These are phyloP conservation scores for Pseudomyrmex pallidus DNA, from an alignment of 1,140 invertebrate genomes.

Conservation along the genomic window DNA sequence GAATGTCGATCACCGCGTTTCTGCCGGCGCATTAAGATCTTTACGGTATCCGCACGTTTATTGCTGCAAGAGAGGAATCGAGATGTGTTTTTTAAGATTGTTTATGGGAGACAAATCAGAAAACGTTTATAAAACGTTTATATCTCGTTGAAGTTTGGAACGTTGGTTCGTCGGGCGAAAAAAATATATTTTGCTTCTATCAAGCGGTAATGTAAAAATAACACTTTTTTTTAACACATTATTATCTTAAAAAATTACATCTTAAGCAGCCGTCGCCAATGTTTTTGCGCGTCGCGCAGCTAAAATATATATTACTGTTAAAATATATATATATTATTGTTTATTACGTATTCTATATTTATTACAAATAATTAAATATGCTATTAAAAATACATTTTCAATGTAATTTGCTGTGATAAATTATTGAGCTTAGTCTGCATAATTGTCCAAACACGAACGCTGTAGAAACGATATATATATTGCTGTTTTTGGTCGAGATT, in stretches of 20 bases:
- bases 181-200: no score
- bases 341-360: not conserved
- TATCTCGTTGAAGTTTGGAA: no score
- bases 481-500: not conserved
- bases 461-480: not conserved
- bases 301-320: no score
- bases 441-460: conserved; percentile 1
- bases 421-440: conserved; percentile 1
- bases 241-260: no score
- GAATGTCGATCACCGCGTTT: conserved; percentile 40
- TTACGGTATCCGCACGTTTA: not conserved
- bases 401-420: conserved; percentile 27
- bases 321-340: no score
- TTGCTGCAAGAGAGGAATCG: not conserved
- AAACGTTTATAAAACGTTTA: not conserved
- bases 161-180: no score
- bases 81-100: not conserved
- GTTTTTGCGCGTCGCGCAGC: no score
- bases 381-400: not conserved
- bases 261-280: no score
- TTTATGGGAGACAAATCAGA: not conserved
- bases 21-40: conserved; percentile 34
- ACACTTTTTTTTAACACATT: no score
- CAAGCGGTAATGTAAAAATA: no score
- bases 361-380: not conserved